A percentile compares a stretch with the other conserved stretches of the same genome.
Evolutionary conservation across 2,888 invertebrate genomes (phyloP).

Genomic region (Apotomis betuletana): DNA sequence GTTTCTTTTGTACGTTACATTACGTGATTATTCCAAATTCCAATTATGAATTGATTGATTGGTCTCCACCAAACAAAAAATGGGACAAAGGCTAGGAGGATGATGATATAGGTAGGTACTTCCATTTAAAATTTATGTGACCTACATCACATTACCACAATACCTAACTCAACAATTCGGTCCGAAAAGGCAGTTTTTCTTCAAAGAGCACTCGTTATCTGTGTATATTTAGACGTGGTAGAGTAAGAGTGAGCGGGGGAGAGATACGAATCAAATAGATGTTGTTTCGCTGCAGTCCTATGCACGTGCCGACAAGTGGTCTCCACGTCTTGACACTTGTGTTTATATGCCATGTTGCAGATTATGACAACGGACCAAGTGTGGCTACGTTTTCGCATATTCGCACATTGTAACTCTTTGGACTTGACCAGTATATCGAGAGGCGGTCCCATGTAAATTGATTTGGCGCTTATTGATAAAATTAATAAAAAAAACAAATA

Average conservation of each 20-base stretch:
- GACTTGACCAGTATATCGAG: too few relatives aligned
- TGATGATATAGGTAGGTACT: too few relatives aligned
- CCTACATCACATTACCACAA: background rate
- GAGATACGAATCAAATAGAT: constrained; percentile 83
- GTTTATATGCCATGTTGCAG: constrained; percentile 22
- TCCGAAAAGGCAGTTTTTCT: constrained; percentile 71
- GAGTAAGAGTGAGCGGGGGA: constrained; percentile 50
- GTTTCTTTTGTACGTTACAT: too few relatives aligned
- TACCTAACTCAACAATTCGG: constrained; percentile 62
- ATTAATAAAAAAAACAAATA: background rate
- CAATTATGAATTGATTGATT: too few relatives aligned
- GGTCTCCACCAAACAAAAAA: too few relatives aligned
- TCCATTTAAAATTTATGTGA: background rate
- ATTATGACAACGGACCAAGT: constrained; percentile 25
- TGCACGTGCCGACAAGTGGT: constrained; percentile 69
- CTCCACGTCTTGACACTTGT: constrained; percentile 74
- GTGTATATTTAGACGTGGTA: constrained; percentile 73
- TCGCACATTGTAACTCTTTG: too few relatives aligned
- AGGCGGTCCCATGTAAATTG: too few relatives aligned
- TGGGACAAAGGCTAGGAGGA: too few relatives aligned
- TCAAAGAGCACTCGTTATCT: constrained; percentile 74
- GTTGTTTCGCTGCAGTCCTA: constrained; percentile 81
- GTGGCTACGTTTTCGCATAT: background rate
- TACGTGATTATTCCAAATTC: too few relatives aligned
- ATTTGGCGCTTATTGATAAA: background rate